Base-by-base conservation (phyloP, 2,113 vertebrate species). In the Willisornis vidua region DNA sequence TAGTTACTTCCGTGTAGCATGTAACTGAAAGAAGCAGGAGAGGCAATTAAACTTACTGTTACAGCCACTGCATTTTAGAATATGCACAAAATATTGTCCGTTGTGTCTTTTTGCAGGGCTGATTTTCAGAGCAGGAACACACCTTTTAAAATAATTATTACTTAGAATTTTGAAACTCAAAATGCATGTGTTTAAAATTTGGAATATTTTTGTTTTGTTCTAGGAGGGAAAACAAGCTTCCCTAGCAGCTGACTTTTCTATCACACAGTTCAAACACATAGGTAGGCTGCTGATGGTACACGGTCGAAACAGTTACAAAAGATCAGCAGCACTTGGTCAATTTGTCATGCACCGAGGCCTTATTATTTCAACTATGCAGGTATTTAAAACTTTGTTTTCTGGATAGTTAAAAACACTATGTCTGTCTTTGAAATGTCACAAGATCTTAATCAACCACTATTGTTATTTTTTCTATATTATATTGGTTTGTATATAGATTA, bases 311-410 rank as follows among this genome's bases (percentile, higher is more conserved):
- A 99, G 99, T 97, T 99, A 99, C 98, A 99, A 99, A 95, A 98
- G 99, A 94, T 99, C 99, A 0, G 99, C 99, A 3, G 99, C 99
- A 1, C 98, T 99, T 26, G 99, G 99, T 66, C 99, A 99, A 94
- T 99, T 99, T 19, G 99, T 99, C 96, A 99, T 99, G 99, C 99
- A 99, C 97, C 97, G 99, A 58, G 99, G 99, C 96, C 99, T 99
- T 98, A 98, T 99, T 98, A 99, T 99, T 98, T 99, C 99, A 95
- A 98, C 99, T 97, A 99, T 99, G 99, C 99, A 99, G 99, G 99
- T 99, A 97, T 52, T 55, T 59, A 54, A 52, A 62, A 15, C 15
- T 90, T 79, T 52, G 9, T 57, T 37, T 87, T 76, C 37, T 46
- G 49, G 52, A 13, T 41, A 58, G 35, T 51, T 75, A 67, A 57